phyloP scores from a whole-genome alignment of 2,113 vertebrate species.

The Pygoscelis adeliae region DNA sequence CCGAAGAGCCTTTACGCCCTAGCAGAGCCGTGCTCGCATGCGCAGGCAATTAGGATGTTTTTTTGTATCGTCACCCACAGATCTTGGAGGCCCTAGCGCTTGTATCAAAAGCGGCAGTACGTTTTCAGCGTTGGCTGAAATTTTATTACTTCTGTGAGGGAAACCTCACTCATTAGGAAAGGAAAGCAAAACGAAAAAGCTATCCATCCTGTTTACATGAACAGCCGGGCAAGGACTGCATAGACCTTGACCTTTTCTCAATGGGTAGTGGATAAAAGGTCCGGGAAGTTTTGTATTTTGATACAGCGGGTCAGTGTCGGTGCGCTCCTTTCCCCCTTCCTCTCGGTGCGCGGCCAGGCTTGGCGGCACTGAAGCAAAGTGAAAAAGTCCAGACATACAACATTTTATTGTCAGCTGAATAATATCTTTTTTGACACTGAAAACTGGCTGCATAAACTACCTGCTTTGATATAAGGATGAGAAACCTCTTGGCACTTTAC shows the following conservation, averaged over 20 bases:
- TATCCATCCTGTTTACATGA: rapidly evolving
- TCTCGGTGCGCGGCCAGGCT: rapidly evolving
- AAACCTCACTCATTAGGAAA: neutral
- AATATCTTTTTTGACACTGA: neutral
- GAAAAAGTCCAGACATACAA: neutral
- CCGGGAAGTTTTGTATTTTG: neutral
- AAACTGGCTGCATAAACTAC: too few species aligned
- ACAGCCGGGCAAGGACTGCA: rapidly evolving
- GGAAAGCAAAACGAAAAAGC: neutral
- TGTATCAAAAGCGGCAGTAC: neutral
- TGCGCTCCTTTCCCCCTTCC: neutral
- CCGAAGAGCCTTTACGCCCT: rapidly evolving
- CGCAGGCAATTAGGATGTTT: rapidly evolving
- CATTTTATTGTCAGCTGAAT: rapidly evolving
- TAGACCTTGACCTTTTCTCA: too few species aligned
- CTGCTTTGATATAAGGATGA: neutral
- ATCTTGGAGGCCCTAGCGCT: neutral
- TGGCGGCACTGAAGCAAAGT: neutral
- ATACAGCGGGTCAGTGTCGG: rapidly evolving
- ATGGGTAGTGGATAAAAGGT: rapidly evolving
- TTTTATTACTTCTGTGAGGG: neutral
- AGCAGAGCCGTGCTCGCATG: rapidly evolving
- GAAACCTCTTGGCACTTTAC: neutral
- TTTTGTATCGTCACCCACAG: rapidly evolving
- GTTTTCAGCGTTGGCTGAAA: neutral